Percentiles rank a stretch among this genome's conserved stretches.
phyloP scores from a whole-genome alignment of 2,888 invertebrate species.

The Itoplectis maculator region DNA sequence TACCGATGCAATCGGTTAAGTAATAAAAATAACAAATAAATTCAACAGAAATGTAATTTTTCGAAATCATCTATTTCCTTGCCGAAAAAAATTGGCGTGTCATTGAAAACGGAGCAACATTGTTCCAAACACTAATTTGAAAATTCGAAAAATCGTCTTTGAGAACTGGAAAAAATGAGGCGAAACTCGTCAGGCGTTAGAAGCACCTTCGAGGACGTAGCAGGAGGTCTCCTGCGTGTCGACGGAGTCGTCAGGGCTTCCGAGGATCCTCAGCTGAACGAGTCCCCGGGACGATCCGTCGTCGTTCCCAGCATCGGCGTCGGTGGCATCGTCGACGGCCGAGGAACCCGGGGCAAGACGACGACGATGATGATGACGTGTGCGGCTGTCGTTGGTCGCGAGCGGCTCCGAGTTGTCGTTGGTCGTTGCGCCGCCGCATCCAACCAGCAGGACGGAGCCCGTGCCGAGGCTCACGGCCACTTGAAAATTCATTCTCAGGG shows the following conservation, averaged over 20 bases:
- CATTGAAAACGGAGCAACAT: too few relatives aligned
- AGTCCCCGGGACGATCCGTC: slow-evolving; percentile 75
- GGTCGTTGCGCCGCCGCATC: slow-evolving; percentile 60
- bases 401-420: slow-evolving; percentile 31
- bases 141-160: neutral
- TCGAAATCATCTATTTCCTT: too few relatives aligned
- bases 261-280: slow-evolving; percentile 80
- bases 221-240: slow-evolving; percentile 82
- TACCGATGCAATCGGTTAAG: too few relatives aligned
- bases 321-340: neutral
- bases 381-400: neutral
- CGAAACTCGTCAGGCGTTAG: slow-evolving; percentile 27
- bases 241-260: slow-evolving; percentile 75
- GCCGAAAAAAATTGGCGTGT: too few relatives aligned
- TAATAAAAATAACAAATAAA: too few relatives aligned
- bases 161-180: neutral
- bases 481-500: slow-evolving; percentile 80
- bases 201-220: slow-evolving; percentile 83
- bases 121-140: neutral
- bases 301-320: slow-evolving; percentile 3
- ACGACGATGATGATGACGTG: neutral
- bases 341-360: slow-evolving; percentile 15
- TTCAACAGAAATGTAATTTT: too few relatives aligned
- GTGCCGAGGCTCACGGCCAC: slow-evolving; percentile 83
- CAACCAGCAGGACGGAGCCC: slow-evolving; percentile 81